Percentiles rank a stretch among this genome's conserved stretches.
phyloP scores from a whole-genome alignment of 1,140 invertebrate genomes.

The Drosophila ficusphila region DNA sequence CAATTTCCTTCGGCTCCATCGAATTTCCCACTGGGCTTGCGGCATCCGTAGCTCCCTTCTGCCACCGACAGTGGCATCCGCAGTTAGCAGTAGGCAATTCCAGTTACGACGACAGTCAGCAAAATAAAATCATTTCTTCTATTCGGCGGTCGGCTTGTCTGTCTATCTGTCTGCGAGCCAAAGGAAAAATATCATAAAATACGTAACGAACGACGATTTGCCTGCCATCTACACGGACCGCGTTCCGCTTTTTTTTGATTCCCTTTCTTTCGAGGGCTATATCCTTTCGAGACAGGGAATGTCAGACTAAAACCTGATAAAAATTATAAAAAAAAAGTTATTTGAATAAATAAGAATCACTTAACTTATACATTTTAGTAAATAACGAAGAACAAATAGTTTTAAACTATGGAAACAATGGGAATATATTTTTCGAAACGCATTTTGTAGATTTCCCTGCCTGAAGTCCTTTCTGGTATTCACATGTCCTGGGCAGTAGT shows the following conservation, averaged over 20 bases:
- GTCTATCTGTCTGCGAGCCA: slow-evolving; percentile 32
- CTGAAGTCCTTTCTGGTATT: slow-evolving; percentile 2
- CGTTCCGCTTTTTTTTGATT: background rate
- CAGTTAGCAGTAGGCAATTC: slow-evolving; percentile 68
- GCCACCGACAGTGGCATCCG: slow-evolving; percentile 41
- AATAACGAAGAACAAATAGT: too few relatives aligned
- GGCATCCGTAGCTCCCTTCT: background rate
- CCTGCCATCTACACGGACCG: slow-evolving; percentile 35
- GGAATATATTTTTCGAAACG: background rate
- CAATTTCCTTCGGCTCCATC: slow-evolving; percentile 2
- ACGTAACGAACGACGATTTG: slow-evolving; percentile 76
- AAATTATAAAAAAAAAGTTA: too few relatives aligned
- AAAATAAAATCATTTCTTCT: slow-evolving; percentile 75
- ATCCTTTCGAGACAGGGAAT: background rate
- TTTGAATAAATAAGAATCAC: too few relatives aligned
- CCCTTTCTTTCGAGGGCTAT: background rate
- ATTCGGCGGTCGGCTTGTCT: slow-evolving; percentile 19
- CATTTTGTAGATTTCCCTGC: background rate
- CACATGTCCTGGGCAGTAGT: slow-evolving; percentile 57
- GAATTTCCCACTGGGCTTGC: slow-evolving; percentile 51
- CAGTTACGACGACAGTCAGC: slow-evolving; percentile 77
- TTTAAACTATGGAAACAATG: too few relatives aligned
- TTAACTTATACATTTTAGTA: too few relatives aligned
- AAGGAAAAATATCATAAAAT: slow-evolving; percentile 75
- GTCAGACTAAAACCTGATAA: too few relatives aligned